Evolutionary conservation across 2,797 vertebrate species (phyloP).

Genomic region (Euphonia xanthogaster): DNA sequence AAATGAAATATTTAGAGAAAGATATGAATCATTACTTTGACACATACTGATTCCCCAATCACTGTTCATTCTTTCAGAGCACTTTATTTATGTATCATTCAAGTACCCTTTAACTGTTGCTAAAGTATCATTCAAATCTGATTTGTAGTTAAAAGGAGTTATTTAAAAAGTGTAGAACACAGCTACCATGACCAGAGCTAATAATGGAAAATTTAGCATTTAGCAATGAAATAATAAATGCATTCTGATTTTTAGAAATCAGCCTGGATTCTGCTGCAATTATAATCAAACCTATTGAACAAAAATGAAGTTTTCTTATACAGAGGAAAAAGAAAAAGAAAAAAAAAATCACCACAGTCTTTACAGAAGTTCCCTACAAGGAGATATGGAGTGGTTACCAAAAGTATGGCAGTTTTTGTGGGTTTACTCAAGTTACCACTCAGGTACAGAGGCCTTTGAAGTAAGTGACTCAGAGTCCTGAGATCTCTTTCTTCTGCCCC

Average conservation of each 20-base stretch:
- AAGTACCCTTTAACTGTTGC: background rate
- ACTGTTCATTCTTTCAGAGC: background rate
- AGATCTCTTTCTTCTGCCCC: background rate
- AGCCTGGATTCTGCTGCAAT: background rate
- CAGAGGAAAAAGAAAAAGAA: background rate
- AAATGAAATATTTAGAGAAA: background rate
- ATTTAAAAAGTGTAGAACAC: background rate
- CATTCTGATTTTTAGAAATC: background rate
- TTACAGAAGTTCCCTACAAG: background rate
- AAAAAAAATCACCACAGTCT: background rate
- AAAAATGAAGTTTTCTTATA: background rate
- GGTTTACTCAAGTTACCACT: background rate
- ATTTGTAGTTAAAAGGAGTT: background rate
- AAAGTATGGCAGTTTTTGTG: background rate
- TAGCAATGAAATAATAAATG: background rate
- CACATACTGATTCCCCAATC: background rate
- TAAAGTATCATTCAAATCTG: background rate
- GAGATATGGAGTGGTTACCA: background rate
- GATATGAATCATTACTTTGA: background rate
- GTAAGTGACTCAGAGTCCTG: background rate
- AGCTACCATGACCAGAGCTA: background rate
- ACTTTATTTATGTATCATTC: background rate
- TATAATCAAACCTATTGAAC: background rate
- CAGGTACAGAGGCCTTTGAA: background rate
- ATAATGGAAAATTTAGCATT: background rate